Conservation (phyloP, 1,140 invertebrate genomes). For the Anastrepha ludens region DNA sequence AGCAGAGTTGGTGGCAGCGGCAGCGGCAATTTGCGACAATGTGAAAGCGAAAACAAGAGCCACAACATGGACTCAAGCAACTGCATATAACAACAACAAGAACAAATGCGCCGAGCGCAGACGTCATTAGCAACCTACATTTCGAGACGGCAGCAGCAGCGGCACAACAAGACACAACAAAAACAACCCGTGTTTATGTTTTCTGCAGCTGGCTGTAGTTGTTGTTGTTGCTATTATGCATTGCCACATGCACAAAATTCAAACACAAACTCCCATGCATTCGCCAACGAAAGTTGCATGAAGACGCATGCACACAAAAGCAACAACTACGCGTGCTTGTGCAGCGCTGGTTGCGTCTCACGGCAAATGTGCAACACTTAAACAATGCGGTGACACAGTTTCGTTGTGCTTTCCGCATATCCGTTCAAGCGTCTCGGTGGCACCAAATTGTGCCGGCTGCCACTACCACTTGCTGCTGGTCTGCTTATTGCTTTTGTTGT, state of each 20-base stretch:
- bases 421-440: background rate
- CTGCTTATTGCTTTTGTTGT: background rate
- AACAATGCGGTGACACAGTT: constrained; percentile 23
- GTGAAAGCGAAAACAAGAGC: background rate
- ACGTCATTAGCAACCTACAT: constrained; percentile 1
- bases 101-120: background rate
- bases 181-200: background rate
- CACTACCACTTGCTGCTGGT: background rate
- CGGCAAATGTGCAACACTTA: no score
- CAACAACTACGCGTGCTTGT: no score
- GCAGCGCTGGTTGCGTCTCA: no score
- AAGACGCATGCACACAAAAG: no score
- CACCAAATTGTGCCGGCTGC: background rate
- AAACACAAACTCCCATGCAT: background rate
- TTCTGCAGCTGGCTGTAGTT: background rate
- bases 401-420: background rate
- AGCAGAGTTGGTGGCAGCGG: no score
- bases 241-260: background rate
- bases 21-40: background rate
- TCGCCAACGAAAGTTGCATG: no score
- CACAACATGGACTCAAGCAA: background rate
- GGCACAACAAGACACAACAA: background rate
- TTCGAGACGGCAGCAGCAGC: background rate
- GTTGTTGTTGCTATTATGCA: background rate
- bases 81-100: background rate